phyloP scores from a whole-genome alignment of 2,797 vertebrate genomes.

The Enteromius radiatus region DNA sequence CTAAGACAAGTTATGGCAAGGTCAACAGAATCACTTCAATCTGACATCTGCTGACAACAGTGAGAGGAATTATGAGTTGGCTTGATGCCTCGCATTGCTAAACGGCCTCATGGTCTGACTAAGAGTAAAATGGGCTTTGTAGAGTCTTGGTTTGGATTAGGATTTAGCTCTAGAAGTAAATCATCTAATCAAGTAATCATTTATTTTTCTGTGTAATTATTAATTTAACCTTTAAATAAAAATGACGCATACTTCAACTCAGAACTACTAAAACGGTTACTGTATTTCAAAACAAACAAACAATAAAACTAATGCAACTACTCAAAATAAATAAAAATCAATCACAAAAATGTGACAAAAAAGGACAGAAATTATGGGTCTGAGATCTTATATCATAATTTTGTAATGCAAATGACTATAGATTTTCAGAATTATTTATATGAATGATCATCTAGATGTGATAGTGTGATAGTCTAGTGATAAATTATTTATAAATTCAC shows the following conservation, averaged over 20 bases:
- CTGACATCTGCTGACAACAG: constrained; percentile 46
- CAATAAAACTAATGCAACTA: neutral
- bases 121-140: constrained; percentile 28
- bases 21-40: constrained; percentile 45
- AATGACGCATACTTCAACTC: neutral
- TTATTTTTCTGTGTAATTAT: neutral
- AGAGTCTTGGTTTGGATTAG: constrained; percentile 16
- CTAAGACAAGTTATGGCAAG: constrained; percentile 26
- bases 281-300: neutral
- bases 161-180: neutral
- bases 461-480: no score
- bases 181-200: constrained; percentile 3
- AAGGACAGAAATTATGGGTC: neutral
- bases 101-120: constrained; percentile 11
- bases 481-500: no score
- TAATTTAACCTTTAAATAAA: neutral
- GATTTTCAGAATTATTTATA: neutral
- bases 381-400: neutral
- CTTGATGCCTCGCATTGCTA: constrained; percentile 2
- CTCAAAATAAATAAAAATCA: neutral
- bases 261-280: no score
- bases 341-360: neutral
- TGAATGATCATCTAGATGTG: no score
- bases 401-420: neutral
- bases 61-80: constrained; percentile 33